phyloP scores from a whole-genome alignment of 2,113 vertebrate genomes.

The Gracilinanus agilis region DNA sequence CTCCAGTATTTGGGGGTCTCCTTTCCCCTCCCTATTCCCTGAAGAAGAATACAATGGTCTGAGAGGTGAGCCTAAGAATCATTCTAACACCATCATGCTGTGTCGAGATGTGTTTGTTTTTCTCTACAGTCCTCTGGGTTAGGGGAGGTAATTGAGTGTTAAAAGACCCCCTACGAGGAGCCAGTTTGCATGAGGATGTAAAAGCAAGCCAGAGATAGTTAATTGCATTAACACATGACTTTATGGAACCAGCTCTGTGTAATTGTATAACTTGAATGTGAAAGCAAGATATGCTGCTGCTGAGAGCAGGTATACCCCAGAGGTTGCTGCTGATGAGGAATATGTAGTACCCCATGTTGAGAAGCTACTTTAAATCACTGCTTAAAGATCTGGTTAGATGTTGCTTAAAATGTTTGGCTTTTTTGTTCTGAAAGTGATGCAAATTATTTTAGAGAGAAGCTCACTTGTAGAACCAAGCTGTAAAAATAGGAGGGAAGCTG shows the following conservation, averaged over 20 bases:
- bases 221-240: constrained; percentile 1
- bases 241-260: background rate
- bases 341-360: background rate
- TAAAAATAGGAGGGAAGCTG: background rate
- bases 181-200: background rate
- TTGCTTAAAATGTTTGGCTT: background rate
- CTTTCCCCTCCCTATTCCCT: background rate
- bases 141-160: background rate
- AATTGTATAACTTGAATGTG: background rate
- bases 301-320: background rate
- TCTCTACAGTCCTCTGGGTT: background rate
- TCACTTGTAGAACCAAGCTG: background rate
- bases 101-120: background rate
- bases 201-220: background rate
- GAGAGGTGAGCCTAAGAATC: background rate
- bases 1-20: background rate
- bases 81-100: background rate
- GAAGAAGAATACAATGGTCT: background rate
- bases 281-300: background rate
- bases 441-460: background rate
- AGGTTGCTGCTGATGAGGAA: background rate
- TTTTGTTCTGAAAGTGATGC: background rate
- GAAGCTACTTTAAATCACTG: background rate
- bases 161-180: background rate
- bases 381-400: background rate